phyloP scores from a whole-genome alignment of 2,888 invertebrate species.

The Subacronicta megacephala region DNA sequence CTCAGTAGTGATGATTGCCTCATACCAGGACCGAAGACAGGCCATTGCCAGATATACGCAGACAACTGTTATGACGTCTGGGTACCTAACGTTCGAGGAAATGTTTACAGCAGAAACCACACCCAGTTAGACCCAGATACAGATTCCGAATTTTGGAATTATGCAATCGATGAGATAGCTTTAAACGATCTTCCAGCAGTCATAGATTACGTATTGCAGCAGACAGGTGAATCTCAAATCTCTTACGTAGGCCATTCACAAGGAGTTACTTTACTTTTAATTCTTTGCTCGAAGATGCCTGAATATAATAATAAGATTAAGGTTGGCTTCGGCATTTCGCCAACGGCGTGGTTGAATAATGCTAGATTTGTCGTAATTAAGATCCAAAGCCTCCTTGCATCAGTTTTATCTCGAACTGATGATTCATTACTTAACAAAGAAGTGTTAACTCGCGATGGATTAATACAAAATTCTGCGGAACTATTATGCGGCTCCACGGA shows the following conservation, averaged over 20 bases:
- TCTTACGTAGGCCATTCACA: slow-evolving; percentile 62
- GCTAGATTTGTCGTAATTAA: slow-evolving; percentile 52
- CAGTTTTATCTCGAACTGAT: slow-evolving; percentile 16
- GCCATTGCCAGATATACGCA: slow-evolving; percentile 89
- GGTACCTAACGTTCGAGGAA: slow-evolving; percentile 94
- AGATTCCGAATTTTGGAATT: slow-evolving; percentile 59
- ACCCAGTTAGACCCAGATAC: slow-evolving; percentile 53
- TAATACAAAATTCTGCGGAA: slow-evolving; percentile 38
- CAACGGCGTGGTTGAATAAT: slow-evolving; percentile 55
- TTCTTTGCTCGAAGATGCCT: slow-evolving; percentile 59
- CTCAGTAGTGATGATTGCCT: slow-evolving; percentile 93
- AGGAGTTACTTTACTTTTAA: slow-evolving; percentile 52
- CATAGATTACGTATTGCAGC: slow-evolving; percentile 61
- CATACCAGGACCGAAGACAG: slow-evolving; percentile 89
- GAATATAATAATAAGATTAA: slow-evolving; percentile 65
- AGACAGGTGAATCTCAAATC: slow-evolving; percentile 52
- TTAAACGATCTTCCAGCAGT: slow-evolving; percentile 58
- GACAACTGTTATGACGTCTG: slow-evolving; percentile 92
- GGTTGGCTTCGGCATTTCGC: slow-evolving; percentile 60
- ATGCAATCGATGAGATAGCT: slow-evolving; percentile 60
- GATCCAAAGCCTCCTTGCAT: slow-evolving; percentile 40
- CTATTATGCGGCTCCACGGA: slow-evolving; percentile 52
- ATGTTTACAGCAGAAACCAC: slow-evolving; percentile 89
- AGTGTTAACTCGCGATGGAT: slow-evolving; percentile 46
- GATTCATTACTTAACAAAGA: slow-evolving; percentile 36